phyloP scores from a whole-genome alignment of 2,797 vertebrate genomes.

The Cygnus olor region DNA sequence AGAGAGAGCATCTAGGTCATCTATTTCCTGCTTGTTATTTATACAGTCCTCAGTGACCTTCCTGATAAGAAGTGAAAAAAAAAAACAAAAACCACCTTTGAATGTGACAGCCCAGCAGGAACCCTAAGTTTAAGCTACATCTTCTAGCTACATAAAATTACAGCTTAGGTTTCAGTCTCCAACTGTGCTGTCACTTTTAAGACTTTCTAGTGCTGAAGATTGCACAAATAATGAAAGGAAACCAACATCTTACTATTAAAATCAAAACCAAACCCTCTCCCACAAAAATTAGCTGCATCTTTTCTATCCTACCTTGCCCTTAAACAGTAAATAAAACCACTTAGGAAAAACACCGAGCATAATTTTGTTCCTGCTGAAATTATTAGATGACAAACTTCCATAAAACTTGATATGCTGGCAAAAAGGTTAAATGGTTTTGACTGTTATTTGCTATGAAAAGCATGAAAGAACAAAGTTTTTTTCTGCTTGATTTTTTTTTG shows the following conservation, averaged over 20 bases:
- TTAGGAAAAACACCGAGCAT: not conserved
- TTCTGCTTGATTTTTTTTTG: not conserved
- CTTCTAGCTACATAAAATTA: not conserved
- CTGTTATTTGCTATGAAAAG: not conserved
- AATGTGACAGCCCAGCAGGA: not conserved
- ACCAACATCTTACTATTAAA: not conserved
- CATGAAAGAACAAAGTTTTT: not conserved
- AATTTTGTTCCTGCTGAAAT: not conserved
- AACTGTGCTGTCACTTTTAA: not conserved
- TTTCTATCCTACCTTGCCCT: not conserved
- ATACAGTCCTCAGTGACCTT: not conserved
- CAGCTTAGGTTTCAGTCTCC: not conserved
- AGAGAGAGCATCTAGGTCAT: rapidly evolving
- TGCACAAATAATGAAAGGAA: not conserved
- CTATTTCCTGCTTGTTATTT: not conserved
- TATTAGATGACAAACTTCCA: not conserved
- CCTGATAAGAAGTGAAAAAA: not conserved
- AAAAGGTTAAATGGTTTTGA: not conserved
- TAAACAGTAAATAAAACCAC: not conserved
- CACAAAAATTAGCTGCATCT: not conserved
- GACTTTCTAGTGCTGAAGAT: not conserved
- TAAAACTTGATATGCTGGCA: not conserved
- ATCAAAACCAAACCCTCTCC: not conserved
- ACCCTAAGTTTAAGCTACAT: not conserved
- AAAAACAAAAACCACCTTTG: not conserved